Evolutionary conservation across 2,888 invertebrate species (phyloP).

Genomic region (Hydropsyche betteni): DNA sequence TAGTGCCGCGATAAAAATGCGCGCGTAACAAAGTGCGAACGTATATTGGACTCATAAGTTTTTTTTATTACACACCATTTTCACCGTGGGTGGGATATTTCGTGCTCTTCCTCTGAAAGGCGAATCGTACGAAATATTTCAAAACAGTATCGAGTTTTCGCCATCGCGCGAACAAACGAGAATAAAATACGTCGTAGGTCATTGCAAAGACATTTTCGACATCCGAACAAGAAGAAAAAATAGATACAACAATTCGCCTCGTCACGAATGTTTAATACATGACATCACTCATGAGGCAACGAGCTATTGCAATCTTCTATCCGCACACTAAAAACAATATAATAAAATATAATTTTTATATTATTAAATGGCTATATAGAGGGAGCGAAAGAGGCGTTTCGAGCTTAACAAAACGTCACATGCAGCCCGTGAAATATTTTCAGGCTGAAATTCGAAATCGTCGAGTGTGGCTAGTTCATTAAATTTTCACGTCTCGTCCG

Average conservation of each 20-base stretch:
- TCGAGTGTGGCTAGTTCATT: background rate
- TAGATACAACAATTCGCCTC: slow-evolving; percentile 16
- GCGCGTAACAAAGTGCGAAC: too few species aligned
- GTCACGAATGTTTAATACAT: slow-evolving; percentile 22
- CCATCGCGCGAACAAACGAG: too few species aligned
- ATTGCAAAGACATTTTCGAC: slow-evolving; percentile 15
- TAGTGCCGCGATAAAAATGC: too few species aligned
- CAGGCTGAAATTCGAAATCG: background rate
- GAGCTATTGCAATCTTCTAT: slow-evolving; percentile 4
- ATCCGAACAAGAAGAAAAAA: background rate
- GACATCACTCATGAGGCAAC: slow-evolving; percentile 24
- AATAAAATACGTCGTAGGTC: slow-evolving; percentile 8
- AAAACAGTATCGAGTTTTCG: too few species aligned
- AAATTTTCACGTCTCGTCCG: background rate
- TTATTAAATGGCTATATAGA: too few species aligned
- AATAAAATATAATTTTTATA: too few species aligned
- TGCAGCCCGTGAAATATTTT: background rate
- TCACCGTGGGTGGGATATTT: too few species aligned
- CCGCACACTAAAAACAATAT: background rate
- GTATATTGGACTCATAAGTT: too few species aligned
- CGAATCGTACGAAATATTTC: too few species aligned
- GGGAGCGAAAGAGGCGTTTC: background rate
- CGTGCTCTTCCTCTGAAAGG: too few species aligned
- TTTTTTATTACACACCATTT: too few species aligned
- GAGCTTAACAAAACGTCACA: background rate